Evolutionary conservation across 2,797 vertebrate species (phyloP).

Genomic region (Acrossocheilus wenchowensis): DNA sequence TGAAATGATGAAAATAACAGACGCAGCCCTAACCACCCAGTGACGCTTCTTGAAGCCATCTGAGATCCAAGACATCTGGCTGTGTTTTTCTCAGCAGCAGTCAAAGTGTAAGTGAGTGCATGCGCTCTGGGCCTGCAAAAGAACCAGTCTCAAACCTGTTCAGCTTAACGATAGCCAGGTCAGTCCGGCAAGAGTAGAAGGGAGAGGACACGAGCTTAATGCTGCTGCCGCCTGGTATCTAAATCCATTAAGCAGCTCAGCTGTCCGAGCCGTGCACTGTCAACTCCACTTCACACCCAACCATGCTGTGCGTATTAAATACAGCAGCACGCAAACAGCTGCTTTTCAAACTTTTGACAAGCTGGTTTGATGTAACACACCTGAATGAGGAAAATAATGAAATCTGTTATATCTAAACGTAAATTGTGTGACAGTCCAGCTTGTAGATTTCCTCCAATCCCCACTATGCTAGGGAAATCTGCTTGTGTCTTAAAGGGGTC

Average conservation of each 20-base stretch:
- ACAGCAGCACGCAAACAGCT: neutral
- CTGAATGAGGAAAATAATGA: neutral
- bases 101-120: neutral
- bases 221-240: slow-evolving; percentile 66
- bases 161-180: slow-evolving; percentile 67
- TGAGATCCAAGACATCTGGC: slow-evolving; percentile 46
- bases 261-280: slow-evolving; percentile 64
- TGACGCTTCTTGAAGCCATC: neutral
- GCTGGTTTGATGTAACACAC: neutral
- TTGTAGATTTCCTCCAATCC: neutral
- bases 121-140: slow-evolving; percentile 25
- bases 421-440: neutral
- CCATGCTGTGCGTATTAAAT: slow-evolving; percentile 20
- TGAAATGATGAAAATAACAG: slow-evolving; percentile 42
- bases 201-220: slow-evolving; percentile 58
- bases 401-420: neutral
- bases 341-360: neutral
- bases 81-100: slow-evolving; percentile 40
- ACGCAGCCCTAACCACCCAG: neutral
- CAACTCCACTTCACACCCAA: slow-evolving; percentile 41
- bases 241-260: slow-evolving; percentile 77
- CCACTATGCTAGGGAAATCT: neutral
- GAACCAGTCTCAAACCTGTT: slow-evolving; percentile 73
- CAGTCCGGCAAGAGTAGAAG: slow-evolving; percentile 41
- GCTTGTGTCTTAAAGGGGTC: neutral